phyloP scores from a whole-genome alignment of 2,113 vertebrate species.

The Marmota monax region DNA sequence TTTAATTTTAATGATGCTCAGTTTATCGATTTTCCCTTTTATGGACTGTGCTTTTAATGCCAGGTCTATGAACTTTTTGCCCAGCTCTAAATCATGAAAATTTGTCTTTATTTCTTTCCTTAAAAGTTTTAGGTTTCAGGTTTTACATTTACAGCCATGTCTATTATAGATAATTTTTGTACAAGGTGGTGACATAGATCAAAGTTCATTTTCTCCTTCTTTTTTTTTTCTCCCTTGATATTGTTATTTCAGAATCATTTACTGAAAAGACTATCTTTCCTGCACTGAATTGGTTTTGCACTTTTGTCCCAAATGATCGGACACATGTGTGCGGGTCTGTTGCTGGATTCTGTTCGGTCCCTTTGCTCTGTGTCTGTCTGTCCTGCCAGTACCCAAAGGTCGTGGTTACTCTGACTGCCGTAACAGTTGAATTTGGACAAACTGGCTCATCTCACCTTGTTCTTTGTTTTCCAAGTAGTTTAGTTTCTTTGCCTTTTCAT shows the following conservation, averaged over 20 bases:
- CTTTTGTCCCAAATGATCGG: background rate
- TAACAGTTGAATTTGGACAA: background rate
- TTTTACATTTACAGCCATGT: background rate
- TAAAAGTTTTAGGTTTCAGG: background rate
- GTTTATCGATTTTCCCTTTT: background rate
- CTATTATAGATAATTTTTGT: background rate
- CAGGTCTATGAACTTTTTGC: background rate
- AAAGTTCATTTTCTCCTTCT: background rate
- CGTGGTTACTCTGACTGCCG: background rate
- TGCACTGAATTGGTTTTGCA: background rate
- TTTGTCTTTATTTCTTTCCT: background rate
- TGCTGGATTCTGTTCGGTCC: background rate
- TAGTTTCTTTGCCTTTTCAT: background rate
- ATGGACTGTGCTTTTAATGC: background rate
- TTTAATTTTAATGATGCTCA: slow-evolving; percentile 15
- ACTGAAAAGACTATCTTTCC: background rate
- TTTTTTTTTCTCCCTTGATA: background rate
- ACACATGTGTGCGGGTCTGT: background rate
- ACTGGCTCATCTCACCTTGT: background rate
- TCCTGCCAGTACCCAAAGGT: background rate
- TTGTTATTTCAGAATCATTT: background rate
- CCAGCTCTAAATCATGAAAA: background rate
- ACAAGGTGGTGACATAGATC: accelerated
- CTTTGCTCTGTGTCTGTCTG: background rate
- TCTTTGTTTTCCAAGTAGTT: background rate